A percentile compares a stretch with the other conserved stretches of the same genome.
Evolutionary conservation across 2,888 invertebrate species (phyloP).

Genomic region (Parnassius glacialis): DNA sequence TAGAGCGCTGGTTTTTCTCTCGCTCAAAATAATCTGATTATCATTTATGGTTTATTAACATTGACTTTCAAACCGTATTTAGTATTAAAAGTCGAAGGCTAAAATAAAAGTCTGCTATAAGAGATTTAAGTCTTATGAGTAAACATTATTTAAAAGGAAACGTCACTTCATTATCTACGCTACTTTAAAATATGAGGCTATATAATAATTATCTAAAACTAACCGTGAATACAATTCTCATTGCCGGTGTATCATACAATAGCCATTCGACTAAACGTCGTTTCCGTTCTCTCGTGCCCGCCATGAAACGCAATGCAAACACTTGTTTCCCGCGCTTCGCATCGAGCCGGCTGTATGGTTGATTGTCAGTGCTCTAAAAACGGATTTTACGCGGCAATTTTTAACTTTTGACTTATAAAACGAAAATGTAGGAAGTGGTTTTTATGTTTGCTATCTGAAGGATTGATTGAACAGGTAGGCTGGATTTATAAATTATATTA

Average conservation of each 20-base stretch:
- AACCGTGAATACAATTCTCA: constrained; percentile 15
- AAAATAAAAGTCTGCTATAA: too few species aligned
- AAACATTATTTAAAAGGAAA: too few species aligned
- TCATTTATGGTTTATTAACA: too few species aligned
- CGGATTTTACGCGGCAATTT: constrained; percentile 42
- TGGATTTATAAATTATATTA: not conserved
- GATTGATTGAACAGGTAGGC: constrained; percentile 16
- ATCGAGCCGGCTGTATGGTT: constrained; percentile 43
- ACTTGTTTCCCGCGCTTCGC: constrained; percentile 45
- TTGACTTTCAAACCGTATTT: too few species aligned
- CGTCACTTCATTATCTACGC: too few species aligned
- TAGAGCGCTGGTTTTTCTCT: too few species aligned
- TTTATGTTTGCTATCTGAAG: constrained; percentile 9
- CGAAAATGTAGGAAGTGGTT: constrained; percentile 3
- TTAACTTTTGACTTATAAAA: constrained; percentile 8
- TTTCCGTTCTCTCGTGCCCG: constrained; percentile 26
- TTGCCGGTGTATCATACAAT: constrained; percentile 19
- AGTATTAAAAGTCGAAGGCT: too few species aligned
- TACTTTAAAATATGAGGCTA: not conserved
- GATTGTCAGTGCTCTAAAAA: constrained; percentile 42
- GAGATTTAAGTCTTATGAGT: too few species aligned
- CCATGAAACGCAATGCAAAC: constrained; percentile 39
- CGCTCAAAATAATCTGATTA: too few species aligned
- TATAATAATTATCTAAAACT: constrained; percentile 14
- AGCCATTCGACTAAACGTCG: constrained; percentile 22